Evolutionary conservation across 2,888 invertebrate species (phyloP).

Genomic region (Lithophane ornitopus): DNA sequence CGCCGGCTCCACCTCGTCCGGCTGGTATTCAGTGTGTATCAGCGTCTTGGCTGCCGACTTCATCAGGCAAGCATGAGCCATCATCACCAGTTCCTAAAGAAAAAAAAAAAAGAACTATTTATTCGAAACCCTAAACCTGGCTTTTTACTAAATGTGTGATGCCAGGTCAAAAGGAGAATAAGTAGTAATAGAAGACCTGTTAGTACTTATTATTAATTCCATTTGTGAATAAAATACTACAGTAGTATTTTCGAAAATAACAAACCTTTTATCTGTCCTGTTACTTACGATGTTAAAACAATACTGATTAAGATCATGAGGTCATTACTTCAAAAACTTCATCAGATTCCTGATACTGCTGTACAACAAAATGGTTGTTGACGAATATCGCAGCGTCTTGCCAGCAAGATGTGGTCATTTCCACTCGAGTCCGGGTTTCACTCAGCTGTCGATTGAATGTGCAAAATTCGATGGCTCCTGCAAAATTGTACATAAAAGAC

Average conservation of each 20-base stretch:
- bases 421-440: conserved; percentile 82
- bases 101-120: background rate
- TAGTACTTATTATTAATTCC: background rate
- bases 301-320: background rate
- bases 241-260: background rate
- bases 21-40: conserved; percentile 59
- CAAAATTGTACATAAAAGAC: conserved; percentile 17
- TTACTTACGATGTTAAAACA: background rate
- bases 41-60: conserved; percentile 73
- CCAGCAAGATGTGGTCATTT: conserved; percentile 82
- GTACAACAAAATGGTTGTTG: conserved; percentile 84
- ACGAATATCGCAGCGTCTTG: conserved; percentile 83
- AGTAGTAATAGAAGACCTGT: background rate
- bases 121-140: background rate
- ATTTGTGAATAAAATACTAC: background rate
- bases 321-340: conserved; percentile 78
- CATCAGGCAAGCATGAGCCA: conserved; percentile 83
- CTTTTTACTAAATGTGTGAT: background rate
- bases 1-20: conserved; percentile 63
- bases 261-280: background rate
- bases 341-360: conserved; percentile 77
- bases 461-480: conserved; percentile 82
- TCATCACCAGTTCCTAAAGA: conserved; percentile 82
- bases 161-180: background rate
- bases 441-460: conserved; percentile 83